Percentiles rank a stretch among this genome's conserved stretches.
These are phyloP conservation scores for Ochotona curzoniae DNA, from an alignment of 2,113 vertebrate species.

Conservation along the genomic window DNA sequence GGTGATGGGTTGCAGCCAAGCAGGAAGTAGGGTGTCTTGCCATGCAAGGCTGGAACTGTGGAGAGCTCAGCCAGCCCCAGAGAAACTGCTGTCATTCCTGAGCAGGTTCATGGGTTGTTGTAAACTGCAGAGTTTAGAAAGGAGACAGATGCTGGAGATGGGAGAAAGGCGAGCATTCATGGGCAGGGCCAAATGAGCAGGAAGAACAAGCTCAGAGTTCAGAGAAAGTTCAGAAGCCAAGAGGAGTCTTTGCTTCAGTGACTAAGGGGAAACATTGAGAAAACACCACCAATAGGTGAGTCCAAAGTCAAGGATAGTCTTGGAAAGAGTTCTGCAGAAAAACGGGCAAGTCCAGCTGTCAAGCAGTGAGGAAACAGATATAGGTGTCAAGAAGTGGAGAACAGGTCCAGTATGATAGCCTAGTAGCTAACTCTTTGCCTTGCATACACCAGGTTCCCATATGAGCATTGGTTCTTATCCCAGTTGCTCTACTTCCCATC, in stretches of 20 bases:
- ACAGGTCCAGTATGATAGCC: no score
- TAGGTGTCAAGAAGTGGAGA: not conserved
- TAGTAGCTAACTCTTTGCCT: no score
- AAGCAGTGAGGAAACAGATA: not conserved
- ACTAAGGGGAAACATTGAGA: not conserved
- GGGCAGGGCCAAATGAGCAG: not conserved
- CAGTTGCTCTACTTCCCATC: no score
- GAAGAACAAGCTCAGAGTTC: not conserved
- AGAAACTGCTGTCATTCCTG: not conserved
- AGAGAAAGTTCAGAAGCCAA: not conserved
- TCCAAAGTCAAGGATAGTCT: not conserved
- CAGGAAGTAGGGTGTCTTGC: not conserved
- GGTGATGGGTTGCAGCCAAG: no score
- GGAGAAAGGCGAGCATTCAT: not conserved
- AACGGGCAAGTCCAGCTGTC: slow-evolving; percentile 48
- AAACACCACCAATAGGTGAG: not conserved
- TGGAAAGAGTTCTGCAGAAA: not conserved
- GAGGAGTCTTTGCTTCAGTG: not conserved
- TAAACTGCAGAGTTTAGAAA: not conserved
- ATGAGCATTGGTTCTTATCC: no score
- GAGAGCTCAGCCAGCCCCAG: not conserved
- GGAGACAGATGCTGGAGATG: not conserved
- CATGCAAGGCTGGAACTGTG: not conserved
- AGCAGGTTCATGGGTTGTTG: not conserved
- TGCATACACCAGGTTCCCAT: no score